These are phyloP conservation scores for Drosophila aff. DNA, from an alignment of 1,140 invertebrate genomes.

Conservation along the genomic window DNA sequence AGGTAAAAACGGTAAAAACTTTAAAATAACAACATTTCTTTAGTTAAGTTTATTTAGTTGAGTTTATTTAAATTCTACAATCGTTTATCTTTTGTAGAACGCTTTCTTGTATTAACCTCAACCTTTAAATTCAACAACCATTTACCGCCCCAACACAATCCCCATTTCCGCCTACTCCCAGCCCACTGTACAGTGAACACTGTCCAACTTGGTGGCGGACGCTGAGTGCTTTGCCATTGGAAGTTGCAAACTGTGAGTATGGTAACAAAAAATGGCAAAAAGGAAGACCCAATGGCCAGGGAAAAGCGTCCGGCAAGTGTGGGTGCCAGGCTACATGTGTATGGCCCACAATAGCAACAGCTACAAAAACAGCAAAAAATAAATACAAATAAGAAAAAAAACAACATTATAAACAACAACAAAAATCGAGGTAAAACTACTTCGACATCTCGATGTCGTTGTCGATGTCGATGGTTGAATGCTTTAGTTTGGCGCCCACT, in stretches of 20 bases:
- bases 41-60: neutral
- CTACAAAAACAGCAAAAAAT: conserved; percentile 44
- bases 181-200: conserved; percentile 44
- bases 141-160: neutral
- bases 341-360: conserved; percentile 64
- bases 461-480: conserved; percentile 22
- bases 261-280: conserved; percentile 22
- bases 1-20: neutral
- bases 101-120: neutral
- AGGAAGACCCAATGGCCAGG: neutral
- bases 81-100: too few relatives aligned
- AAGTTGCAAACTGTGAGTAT: conserved; percentile 13
- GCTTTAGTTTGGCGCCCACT: conserved; percentile 63
- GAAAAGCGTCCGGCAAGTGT: conserved; percentile 47
- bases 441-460: conserved; percentile 39
- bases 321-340: conserved; percentile 78
- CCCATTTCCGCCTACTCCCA: conserved; percentile 11
- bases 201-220: conserved; percentile 27
- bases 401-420: conserved; percentile 34
- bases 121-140: conserved; percentile 13
- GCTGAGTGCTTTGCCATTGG: conserved; percentile 42
- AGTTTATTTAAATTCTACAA: neutral
- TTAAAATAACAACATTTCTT: neutral
- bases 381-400: conserved; percentile 7
- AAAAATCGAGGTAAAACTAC: conserved; percentile 45